Percentiles rank a stretch among this genome's conserved stretches.
Conservation (phyloP, 2,888 invertebrate species). For the Aporophyla nigra region DNA sequence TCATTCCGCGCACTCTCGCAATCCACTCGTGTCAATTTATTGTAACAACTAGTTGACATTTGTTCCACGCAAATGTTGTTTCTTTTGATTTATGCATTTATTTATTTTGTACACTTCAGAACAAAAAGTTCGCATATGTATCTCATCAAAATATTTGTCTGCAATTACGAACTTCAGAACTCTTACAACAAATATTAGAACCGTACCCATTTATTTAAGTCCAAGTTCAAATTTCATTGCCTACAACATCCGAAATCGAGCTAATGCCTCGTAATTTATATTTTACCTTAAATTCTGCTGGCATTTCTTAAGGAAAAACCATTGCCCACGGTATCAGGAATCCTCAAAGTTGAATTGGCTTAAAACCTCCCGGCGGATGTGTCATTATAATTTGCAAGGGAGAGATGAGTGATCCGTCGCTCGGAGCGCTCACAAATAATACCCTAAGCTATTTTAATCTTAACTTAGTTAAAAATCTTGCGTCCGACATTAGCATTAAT, state of each 20-base stretch:
- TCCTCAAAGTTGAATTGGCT: slow-evolving; percentile 88
- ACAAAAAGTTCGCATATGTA: background rate
- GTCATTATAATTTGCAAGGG: slow-evolving; percentile 90
- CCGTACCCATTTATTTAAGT: background rate
- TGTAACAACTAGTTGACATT: slow-evolving; percentile 55
- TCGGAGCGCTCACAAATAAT: slow-evolving; percentile 85
- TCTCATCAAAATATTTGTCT: background rate
- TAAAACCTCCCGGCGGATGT: slow-evolving; percentile 89
- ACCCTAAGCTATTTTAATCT: slow-evolving; percentile 91
- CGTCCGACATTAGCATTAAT: slow-evolving; percentile 90
- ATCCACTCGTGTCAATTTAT: slow-evolving; percentile 74
- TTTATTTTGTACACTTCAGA: background rate
- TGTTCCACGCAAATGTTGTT: slow-evolving; percentile 10
- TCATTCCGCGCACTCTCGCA: slow-evolving; percentile 76
- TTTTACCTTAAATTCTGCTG: slow-evolving; percentile 72
- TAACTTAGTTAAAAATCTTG: slow-evolving; percentile 91
- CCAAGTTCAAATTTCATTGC: slow-evolving; percentile 35
- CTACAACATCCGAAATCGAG: slow-evolving; percentile 37
- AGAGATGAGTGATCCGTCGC: slow-evolving; percentile 89
- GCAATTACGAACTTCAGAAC: background rate
- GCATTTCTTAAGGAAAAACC: slow-evolving; percentile 72
- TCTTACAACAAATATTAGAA: background rate
- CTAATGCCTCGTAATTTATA: slow-evolving; percentile 59
- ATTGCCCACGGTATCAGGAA: slow-evolving; percentile 79
- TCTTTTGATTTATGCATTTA: slow-evolving; percentile 4